Evolutionary conservation across 2,113 vertebrate species (phyloP), one percentile per base, ranked within the genome.

Genomic region (Corythaeola cristata): DNA sequence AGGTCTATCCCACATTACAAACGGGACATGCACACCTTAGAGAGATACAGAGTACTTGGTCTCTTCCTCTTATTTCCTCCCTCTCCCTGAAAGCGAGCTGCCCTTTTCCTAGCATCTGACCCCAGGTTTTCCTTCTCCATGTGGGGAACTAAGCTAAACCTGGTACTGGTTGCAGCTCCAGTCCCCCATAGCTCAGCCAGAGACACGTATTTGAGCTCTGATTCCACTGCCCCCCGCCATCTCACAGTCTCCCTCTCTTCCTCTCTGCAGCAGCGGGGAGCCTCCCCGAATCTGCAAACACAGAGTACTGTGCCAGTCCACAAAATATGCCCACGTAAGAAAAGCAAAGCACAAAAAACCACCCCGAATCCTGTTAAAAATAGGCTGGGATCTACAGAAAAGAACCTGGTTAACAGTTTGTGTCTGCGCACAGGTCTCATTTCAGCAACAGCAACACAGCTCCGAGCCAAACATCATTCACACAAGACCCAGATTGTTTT

Each of bases 401-500:
- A 71, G 73, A 76, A 63, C 49, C 63, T 50, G 52, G 68, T 21
- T 2, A 30, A 35, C 41, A 39, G 58, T 68, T 44, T 77, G 37
- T 52, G 60, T 32, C 64, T 37, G 59, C 12, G 26, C 14, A 2
- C 50, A 41, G 53, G 50, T 84, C 77, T 37, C 37, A 1, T 28
- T 66, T 37, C 85, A 62, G 82, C 82, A 37, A 17, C 85, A 62
- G 82, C 82, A 37, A 17, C 11, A 0, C 72, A 3, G 50, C 67
- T 71, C 45, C 5, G 52, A 72, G 91, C 68, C 41, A 39, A 87
- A 26, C 77, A 23, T 12, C 90, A 4, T 12, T 55, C 78, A n/a
- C 93, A 77, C 89, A 88, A 68, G 50, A 53, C 56, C 33, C 60
- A 41, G 86, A 60, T 32, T 90, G 83, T 50, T 85, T 23, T 13